phyloP scores from a whole-genome alignment of 1,140 invertebrate species.

The Frieseomelitta varia region DNA sequence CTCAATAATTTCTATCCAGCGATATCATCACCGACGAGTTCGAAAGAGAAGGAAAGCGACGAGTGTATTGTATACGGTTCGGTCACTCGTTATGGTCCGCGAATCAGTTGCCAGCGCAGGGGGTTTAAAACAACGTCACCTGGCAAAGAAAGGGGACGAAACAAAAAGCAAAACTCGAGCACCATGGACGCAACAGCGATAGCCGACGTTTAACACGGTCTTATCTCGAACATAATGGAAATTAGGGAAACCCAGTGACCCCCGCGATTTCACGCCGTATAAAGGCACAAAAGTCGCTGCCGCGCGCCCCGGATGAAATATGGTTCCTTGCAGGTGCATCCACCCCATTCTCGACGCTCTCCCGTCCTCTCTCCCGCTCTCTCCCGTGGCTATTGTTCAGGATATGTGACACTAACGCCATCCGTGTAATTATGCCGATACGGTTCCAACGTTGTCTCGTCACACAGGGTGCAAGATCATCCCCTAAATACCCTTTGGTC shows the following conservation, averaged over 20 bases:
- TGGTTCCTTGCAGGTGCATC: constrained; percentile 75
- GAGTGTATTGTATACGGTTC: too few relatives aligned
- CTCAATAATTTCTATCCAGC: too few relatives aligned
- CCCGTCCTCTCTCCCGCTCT: constrained; percentile 34
- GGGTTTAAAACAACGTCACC: not conserved
- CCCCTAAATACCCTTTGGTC: constrained; percentile 65
- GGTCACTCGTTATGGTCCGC: too few relatives aligned
- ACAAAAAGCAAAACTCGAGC: not conserved
- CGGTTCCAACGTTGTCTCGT: constrained; percentile 64
- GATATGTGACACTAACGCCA: constrained; percentile 71
- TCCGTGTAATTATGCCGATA: constrained; percentile 77
- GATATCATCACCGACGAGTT: too few relatives aligned
- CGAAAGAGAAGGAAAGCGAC: too few relatives aligned
- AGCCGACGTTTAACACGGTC: constrained; percentile 29
- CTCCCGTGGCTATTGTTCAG: constrained; percentile 60
- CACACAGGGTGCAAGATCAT: constrained; percentile 12
- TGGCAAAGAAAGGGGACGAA: not conserved
- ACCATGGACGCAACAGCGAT: not conserved
- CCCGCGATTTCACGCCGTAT: constrained; percentile 59
- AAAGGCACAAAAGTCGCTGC: constrained; percentile 61
- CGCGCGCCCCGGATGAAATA: constrained; percentile 71
- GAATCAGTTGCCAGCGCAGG: too few relatives aligned
- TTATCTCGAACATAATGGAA: constrained; percentile 60
- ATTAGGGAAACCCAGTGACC: constrained; percentile 65
- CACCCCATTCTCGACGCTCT: constrained; percentile 9